These are phyloP conservation scores for Battus philenor DNA, from an alignment of 1,140 invertebrate genomes.

Conservation along the genomic window DNA sequence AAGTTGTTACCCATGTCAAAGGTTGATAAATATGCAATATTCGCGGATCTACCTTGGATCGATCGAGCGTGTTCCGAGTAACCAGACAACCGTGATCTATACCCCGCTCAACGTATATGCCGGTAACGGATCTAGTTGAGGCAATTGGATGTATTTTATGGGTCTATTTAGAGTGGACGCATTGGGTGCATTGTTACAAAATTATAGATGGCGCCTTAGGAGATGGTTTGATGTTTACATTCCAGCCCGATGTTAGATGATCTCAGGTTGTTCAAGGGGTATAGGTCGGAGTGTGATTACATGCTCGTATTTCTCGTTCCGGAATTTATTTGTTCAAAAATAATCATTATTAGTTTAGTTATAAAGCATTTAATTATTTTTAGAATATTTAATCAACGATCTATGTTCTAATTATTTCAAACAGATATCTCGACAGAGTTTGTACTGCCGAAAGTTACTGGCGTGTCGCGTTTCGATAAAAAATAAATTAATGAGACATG, in stretches of 20 bases:
- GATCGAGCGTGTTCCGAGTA: conserved; percentile 51
- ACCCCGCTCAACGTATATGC: conserved; percentile 1
- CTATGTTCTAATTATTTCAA: too few species aligned
- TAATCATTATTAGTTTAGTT: neutral
- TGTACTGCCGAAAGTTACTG: too few species aligned
- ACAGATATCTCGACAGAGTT: too few species aligned
- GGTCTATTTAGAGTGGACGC: conserved; percentile 43
- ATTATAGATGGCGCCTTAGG: conserved; percentile 71
- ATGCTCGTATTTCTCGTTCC: conserved; percentile 51
- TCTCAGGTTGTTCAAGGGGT: conserved; percentile 59
- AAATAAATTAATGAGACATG: too few species aligned
- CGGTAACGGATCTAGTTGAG: neutral
- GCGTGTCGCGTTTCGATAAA: too few species aligned
- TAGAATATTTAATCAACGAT: too few species aligned
- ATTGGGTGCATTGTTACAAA: conserved; percentile 58
- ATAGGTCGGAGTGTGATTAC: conserved; percentile 64
- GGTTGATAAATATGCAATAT: conserved; percentile 75
- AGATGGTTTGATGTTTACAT: conserved; percentile 70
- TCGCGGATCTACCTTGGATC: conserved; percentile 56
- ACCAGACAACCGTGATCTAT: conserved; percentile 30
- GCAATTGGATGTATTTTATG: conserved; percentile 7
- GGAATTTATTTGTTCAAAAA: conserved; percentile 26
- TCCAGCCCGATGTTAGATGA: conserved; percentile 58
- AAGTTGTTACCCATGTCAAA: conserved; percentile 69
- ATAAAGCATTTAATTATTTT: too few species aligned